Conservation (phyloP, 2,888 invertebrate genomes). For the Epinotia nisella region DNA sequence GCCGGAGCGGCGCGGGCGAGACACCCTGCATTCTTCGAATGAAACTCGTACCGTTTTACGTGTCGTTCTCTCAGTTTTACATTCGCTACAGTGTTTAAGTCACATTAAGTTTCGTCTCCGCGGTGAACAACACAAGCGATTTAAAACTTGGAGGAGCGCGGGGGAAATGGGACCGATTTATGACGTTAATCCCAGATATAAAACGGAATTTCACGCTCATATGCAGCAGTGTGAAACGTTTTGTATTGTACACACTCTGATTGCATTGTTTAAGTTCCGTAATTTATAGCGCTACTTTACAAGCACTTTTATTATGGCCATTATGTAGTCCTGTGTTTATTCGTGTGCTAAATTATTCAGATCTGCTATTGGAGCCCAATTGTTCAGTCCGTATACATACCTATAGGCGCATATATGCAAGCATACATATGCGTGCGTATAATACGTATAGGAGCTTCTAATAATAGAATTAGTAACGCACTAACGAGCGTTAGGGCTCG, state of each 20-base stretch:
- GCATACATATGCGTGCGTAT: too few relatives aligned
- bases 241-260: slow-evolving; percentile 66
- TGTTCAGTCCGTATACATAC: background rate
- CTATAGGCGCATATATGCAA: too few relatives aligned
- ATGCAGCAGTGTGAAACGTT: slow-evolving; percentile 62
- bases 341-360: background rate
- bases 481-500: background rate
- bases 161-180: slow-evolving; percentile 70
- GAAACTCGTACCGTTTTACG: slow-evolving; percentile 70
- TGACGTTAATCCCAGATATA: slow-evolving; percentile 74
- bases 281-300: slow-evolving; percentile 46
- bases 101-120: slow-evolving; percentile 73
- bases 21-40: slow-evolving; percentile 74
- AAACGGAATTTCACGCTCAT: slow-evolving; percentile 70
- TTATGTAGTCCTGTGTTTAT: background rate
- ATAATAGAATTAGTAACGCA: background rate
- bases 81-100: slow-evolving; percentile 73
- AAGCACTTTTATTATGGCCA: slow-evolving; percentile 25
- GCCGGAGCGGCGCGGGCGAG: slow-evolving; percentile 68
- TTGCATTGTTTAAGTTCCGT: slow-evolving; percentile 61
- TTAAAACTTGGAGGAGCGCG: slow-evolving; percentile 66
- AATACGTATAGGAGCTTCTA: background rate
- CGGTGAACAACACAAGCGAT: slow-evolving; percentile 72
- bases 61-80: slow-evolving; percentile 72
- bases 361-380: background rate